Percentiles rank a stretch among this genome's conserved stretches.
Conservation (phyloP, 1,140 invertebrate species). For the Platyscapa corneri region DNA sequence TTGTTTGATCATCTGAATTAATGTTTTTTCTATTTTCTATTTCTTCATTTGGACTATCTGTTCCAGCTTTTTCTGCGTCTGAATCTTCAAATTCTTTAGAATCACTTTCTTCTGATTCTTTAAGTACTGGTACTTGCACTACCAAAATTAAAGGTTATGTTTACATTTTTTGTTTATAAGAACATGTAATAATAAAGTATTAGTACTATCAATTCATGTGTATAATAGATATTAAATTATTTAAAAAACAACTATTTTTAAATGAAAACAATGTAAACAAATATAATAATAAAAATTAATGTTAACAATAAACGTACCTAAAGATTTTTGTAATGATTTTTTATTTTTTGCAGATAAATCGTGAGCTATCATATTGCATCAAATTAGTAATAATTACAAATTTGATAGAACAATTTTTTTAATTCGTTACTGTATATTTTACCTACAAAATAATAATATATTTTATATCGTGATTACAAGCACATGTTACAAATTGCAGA, state of each 20-base stretch:
- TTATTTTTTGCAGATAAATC: conserved; percentile 31
- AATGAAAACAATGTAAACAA: not conserved
- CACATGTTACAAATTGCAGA: too few species aligned
- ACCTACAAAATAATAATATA: not conserved
- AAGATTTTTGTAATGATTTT: conserved; percentile 33
- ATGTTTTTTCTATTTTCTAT: conserved; percentile 22
- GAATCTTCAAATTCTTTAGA: conserved; percentile 40
- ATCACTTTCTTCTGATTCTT: not conserved
- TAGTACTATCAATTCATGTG: not conserved
- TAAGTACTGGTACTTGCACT: conserved; percentile 24
- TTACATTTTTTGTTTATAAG: not conserved
- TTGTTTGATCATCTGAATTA: conserved; percentile 24
- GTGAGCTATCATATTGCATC: conserved; percentile 34
- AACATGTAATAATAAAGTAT: not conserved
- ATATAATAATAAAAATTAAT: not conserved
- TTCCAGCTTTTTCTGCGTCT: conserved; percentile 36
- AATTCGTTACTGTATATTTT: not conserved
- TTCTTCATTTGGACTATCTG: conserved; percentile 49
- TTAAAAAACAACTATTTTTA: not conserved
- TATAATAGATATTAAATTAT: not conserved
- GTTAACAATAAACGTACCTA: conserved; percentile 25
- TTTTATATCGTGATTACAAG: not conserved
- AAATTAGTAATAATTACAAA: not conserved
- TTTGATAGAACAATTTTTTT: not conserved
- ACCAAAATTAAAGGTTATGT: conserved; percentile 32